Conservation (phyloP, 2,113 vertebrate species). For the Cebidichthys violaceus region DNA sequence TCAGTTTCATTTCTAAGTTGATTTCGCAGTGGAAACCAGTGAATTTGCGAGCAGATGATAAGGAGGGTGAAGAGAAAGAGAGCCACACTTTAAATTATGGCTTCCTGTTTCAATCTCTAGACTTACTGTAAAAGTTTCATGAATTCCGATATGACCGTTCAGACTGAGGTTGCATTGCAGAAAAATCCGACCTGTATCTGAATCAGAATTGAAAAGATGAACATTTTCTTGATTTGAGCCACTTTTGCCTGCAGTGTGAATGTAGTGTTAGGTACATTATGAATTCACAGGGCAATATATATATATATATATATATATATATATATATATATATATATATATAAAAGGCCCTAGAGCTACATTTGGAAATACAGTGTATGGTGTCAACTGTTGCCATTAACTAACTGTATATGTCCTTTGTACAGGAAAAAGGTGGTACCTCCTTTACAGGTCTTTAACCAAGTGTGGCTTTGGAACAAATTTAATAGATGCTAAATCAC, state of each 20-base stretch:
- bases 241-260: not conserved
- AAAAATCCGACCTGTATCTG: not conserved
- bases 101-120: too few relatives aligned
- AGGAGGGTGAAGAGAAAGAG: too few relatives aligned
- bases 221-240: not conserved
- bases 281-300: conserved; percentile 21
- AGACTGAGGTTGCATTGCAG: too few relatives aligned
- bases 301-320: not conserved
- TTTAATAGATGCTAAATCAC: not conserved
- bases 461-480: conserved; percentile 70
- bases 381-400: conserved; percentile 63
- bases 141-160: too few relatives aligned
- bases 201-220: not conserved
- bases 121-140: too few relatives aligned
- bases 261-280: conserved; percentile 3
- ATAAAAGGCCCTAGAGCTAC: conserved; percentile 50
- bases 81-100: too few relatives aligned
- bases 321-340: not conserved
- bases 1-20: too few relatives aligned
- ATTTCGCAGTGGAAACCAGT: too few relatives aligned
- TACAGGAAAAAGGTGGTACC: conserved; percentile 79
- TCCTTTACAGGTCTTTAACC: conserved; percentile 85
- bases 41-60: too few relatives aligned
- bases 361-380: conserved; percentile 66
- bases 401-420: conserved; percentile 63